Evolutionary conservation across 2,888 invertebrate species (phyloP), one percentile per base, ranked within the genome.

Genomic region (Synergus umbraculus): DNA sequence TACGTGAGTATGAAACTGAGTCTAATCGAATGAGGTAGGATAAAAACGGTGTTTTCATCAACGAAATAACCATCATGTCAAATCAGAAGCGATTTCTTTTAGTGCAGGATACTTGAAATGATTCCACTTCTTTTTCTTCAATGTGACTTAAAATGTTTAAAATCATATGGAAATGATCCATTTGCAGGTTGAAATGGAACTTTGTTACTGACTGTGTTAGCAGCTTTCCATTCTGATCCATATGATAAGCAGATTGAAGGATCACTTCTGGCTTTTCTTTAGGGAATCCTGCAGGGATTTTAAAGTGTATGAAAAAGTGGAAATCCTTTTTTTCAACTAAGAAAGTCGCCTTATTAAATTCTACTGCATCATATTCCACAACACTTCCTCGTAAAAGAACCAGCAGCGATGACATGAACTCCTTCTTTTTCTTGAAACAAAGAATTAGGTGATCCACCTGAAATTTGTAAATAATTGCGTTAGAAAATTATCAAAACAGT

Each of bases 211-310:
- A 29, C 78, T 84, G 83, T 37, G 77, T 84, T 77, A 88, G 90
- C 15, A 86, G 81, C 79, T 83, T 87, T 46, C 88, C 87, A 3
- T 84, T 79, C 3, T 76, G 29, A 4, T 60, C 82, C 83, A 85
- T 90, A 84, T 95, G 94, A 89, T 94, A 95, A n/a, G 95, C 92
- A 13, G 95, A 95, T 81, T 93, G 91, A 5, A 95, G 86, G 4
- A 90, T 92, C 54, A 95, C 89, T 73, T 92, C 90, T 46, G 95
- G 95, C 64, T 92, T 92, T 80, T 94, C 94, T 73, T 93, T 92
- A 9, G 95, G 95, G 89, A 95, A 95, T 18, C 86, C 87, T n/a
- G 88, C 83, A 4, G 86, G 58, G 1, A 91, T 79, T 10, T 73
- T 8, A 63, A 93, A 88, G 60, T 90, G 86, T 1, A 93, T 83